Base-by-base conservation (phyloP, 2,113 vertebrate genomes). In the Hipposideros armiger region DNA sequence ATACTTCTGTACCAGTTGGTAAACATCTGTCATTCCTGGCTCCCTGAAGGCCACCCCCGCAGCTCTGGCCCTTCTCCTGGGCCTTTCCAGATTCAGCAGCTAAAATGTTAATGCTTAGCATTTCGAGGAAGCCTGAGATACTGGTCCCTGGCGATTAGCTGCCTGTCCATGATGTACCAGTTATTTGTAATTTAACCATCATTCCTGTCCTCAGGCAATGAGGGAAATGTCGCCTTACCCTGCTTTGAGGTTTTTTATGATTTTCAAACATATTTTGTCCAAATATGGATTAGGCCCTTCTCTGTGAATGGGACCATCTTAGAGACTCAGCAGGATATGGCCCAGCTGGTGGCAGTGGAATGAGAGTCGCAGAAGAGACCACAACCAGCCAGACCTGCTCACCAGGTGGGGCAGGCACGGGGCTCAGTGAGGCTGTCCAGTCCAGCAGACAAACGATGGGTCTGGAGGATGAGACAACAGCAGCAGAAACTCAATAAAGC, bases 131-230 rank as follows among this genome's bases (percentile, higher is more conserved):
- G 40, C 62, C 82, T 28, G 24, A 32, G 24, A 36, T 15, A 19
- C 15, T n/a, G 40, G 40, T 60, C 32, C 11, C 40, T 26, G 22
- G 32, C 78, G 22, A 70, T 40, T 24, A 30, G 50, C 19, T 36
- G 72, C 3, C 4, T 24, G 20, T 67, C 22, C 7, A 2, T 0
- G 4, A 58, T 14, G 60, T 15, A 7, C 7, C 16, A 45, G 8
- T 92, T 76, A 45, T 20, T 36, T 32, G 9, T 85, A 56, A 42
- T 67, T 77, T 52, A 67, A 42, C 47, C 15, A 4, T 47, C 45
- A 40, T 91, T 73, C 26, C n/a, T 6, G 2, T n/a, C 50, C 36
- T 78, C 62, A 42, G 84, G 40, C 42, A n/a, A 62, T 42, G 19
- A 42, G 24, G 30, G 24, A 62, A 62, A 72, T 15, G 42, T n/a